Evolutionary conservation across 1,140 invertebrate genomes (phyloP).

Genomic region (Trichomalopsis sarcophagae): DNA sequence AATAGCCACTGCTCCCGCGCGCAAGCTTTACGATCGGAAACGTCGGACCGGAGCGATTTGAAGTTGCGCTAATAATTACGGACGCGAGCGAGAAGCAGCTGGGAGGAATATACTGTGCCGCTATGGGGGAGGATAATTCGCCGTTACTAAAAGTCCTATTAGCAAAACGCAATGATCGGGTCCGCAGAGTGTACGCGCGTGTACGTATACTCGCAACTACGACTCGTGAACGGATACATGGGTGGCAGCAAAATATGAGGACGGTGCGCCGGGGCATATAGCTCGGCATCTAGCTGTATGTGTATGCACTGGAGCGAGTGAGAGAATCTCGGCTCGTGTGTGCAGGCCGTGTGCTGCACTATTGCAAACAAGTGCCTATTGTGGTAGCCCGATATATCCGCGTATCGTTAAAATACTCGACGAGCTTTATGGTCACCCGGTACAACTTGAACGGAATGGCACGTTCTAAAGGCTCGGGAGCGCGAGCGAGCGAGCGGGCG

Average conservation of each 20-base stretch:
- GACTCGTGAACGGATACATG: background rate
- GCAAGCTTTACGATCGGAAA: conserved; percentile 51
- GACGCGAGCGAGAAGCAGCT: conserved; percentile 7
- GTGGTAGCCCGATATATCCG: conserved; percentile 57
- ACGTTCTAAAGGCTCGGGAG: conserved; percentile 67
- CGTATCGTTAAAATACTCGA: conserved; percentile 67
- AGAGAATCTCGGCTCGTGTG: conserved; percentile 11
- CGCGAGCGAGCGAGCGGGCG: background rate
- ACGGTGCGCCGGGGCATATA: background rate
- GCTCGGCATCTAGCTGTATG: background rate
- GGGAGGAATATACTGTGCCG: background rate
- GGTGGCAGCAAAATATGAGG: background rate
- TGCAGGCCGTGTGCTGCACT: conserved; percentile 38
- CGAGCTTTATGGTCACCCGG: conserved; percentile 71
- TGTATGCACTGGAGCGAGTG: background rate
- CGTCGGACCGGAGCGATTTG: conserved; percentile 40
- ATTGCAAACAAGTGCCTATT: conserved; percentile 54
- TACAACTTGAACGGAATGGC: conserved; percentile 72
- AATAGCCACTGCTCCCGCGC: conserved; percentile 29
- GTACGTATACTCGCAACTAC: background rate
- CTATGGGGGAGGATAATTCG: conserved; percentile 42
- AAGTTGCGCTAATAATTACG: conserved; percentile 47
- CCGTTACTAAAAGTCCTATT: conserved; percentile 48
- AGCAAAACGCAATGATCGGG: conserved; percentile 40
- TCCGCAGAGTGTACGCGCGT: background rate